A percentile compares a stretch with the other conserved stretches of the same genome.
phyloP scores from a whole-genome alignment of 1,140 invertebrate species.

The Grapholita molesta region DNA sequence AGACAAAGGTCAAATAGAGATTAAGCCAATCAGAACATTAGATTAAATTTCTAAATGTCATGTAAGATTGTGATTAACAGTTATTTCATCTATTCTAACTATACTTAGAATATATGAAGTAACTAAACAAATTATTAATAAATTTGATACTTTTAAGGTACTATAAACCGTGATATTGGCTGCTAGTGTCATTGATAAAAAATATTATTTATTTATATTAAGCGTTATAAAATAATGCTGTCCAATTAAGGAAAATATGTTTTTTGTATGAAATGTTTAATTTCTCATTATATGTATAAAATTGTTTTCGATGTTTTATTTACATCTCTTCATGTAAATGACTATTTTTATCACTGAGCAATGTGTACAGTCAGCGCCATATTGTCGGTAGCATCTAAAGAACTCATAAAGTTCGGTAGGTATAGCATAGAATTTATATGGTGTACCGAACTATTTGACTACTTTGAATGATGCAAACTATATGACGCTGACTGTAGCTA shows the following conservation, averaged over 20 bases:
- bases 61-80: background rate
- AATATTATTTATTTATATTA: conserved; percentile 3
- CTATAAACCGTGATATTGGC: conserved; percentile 7
- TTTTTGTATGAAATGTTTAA: background rate
- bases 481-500: no score
- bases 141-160: no score
- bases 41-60: background rate
- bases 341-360: background rate
- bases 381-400: no score
- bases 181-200: conserved; percentile 5
- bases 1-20: background rate
- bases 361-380: no score
- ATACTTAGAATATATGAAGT: no score
- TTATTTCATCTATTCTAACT: background rate
- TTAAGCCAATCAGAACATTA: background rate
- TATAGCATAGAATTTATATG: no score
- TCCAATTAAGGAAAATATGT: background rate
- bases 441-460: no score
- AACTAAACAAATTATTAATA: no score
- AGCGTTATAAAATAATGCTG: conserved; percentile 4
- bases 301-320: background rate
- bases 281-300: background rate
- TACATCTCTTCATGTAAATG: background rate
- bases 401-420: no score
- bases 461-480: no score